phyloP scores from a whole-genome alignment of 92 coral and sea anemone genomes.

The Bergia puertoricense region DNA sequence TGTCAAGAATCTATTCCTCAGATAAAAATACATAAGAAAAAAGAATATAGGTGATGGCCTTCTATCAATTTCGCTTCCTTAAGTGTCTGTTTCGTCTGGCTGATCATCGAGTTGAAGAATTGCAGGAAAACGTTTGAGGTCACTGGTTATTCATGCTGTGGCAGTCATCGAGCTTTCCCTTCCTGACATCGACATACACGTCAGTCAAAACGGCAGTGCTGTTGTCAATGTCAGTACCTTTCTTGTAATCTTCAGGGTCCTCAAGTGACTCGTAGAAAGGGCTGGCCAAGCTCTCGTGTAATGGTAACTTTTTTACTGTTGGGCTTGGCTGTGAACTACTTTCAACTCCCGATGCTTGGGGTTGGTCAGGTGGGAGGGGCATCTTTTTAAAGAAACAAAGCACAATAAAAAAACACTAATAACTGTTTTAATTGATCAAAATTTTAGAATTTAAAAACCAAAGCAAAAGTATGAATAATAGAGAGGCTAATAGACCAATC shows the following conservation, averaged over 20 bases:
- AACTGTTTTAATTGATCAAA: too few relatives aligned
- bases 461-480: too few relatives aligned
- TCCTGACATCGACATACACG: neutral
- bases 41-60: neutral
- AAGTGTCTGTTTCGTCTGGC: constrained; percentile 7
- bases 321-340: neutral
- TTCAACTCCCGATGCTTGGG: neutral
- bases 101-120: neutral
- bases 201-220: neutral
- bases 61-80: neutral
- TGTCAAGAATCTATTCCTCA: too few relatives aligned
- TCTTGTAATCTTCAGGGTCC: neutral
- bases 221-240: neutral
- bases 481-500: neutral
- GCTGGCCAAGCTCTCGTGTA: constrained; percentile 15
- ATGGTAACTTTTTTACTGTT: neutral
- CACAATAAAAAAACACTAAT: neutral
- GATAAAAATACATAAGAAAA: too few relatives aligned
- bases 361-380: neutral
- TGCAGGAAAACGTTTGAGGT: neutral
- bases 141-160: neutral
- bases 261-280: neutral
- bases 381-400: neutral
- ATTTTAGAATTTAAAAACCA: neutral
- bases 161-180: neutral